These are phyloP conservation scores for Cettia cetti DNA, from an alignment of 2,113 vertebrate species.

Conservation along the genomic window DNA sequence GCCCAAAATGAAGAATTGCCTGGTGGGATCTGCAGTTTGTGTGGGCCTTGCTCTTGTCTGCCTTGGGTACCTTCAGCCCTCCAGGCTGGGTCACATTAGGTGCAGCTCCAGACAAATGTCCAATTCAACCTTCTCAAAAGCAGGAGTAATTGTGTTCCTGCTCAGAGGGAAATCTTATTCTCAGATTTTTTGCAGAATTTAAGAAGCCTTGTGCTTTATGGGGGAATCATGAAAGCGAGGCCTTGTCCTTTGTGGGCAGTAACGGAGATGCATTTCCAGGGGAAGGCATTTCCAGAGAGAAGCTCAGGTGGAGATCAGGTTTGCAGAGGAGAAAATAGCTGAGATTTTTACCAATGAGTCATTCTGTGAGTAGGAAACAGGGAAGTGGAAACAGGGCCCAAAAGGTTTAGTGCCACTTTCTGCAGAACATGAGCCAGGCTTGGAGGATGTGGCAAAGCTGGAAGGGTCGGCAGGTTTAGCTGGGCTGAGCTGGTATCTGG, in stretches of 20 bases:
- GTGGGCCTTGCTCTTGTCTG: not conserved
- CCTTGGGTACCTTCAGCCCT: not conserved
- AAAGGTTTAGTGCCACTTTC: not conserved
- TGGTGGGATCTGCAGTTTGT: not conserved
- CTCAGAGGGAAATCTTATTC: not conserved
- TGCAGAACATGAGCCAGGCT: not conserved
- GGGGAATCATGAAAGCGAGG: fast-evolving
- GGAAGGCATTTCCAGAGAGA: not conserved
- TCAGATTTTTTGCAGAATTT: not conserved
- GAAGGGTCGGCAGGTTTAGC: not conserved
- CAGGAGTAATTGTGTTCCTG: not conserved
- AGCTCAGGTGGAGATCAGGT: not conserved
- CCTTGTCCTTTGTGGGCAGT: not conserved
- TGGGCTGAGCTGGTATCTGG: not conserved
- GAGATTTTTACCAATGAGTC: not conserved
- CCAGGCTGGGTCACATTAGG: not conserved
- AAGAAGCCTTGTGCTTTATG: not conserved
- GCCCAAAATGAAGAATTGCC: not conserved
- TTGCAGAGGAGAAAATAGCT: not conserved
- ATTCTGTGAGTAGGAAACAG: not conserved
- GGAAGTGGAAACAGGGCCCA: not conserved
- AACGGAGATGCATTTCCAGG: not conserved
- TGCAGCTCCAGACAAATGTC: not conserved
- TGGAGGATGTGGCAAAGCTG: not conserved
- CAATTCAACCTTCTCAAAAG: not conserved